These are phyloP conservation scores for Dyspetes luteomarginatus DNA, from an alignment of 2,888 invertebrate genomes.

Conservation along the genomic window DNA sequence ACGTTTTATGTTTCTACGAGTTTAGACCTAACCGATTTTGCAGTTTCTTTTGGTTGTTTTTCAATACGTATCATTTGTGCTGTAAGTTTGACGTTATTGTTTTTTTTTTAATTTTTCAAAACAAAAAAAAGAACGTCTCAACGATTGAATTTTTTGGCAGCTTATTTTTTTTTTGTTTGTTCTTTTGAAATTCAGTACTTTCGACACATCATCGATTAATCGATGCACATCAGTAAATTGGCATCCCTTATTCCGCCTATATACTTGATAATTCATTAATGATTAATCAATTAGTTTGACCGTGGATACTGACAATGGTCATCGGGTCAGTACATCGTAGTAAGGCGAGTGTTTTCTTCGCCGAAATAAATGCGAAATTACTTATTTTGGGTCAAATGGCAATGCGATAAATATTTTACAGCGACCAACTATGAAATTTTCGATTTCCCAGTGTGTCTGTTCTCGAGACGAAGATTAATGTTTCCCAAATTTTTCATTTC, in stretches of 20 bases:
- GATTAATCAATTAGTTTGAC: conserved; percentile 15
- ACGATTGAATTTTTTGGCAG: conserved; percentile 44
- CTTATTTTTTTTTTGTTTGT: conserved; percentile 27
- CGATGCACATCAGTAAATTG: conserved; percentile 14
- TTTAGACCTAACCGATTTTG: conserved; percentile 7
- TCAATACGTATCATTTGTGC: not conserved
- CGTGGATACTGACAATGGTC: not conserved
- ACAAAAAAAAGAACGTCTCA: conserved; percentile 17
- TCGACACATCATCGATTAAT: conserved; percentile 36
- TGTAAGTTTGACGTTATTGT: not conserved
- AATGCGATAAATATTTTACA: no score
- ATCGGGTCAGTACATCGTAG: not conserved
- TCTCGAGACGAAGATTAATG: not conserved
- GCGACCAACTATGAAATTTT: not conserved
- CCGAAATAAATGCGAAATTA: not conserved
- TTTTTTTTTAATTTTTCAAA: conserved; percentile 1
- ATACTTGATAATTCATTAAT: conserved; percentile 6
- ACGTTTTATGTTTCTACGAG: conserved; percentile 37
- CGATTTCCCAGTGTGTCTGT: not conserved
- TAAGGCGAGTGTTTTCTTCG: not conserved
- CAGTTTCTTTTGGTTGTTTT: not conserved
- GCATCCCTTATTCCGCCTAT: conserved; percentile 3
- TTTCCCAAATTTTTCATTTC: not conserved
- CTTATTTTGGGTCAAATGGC: not conserved
- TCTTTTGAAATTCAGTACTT: conserved; percentile 53